phyloP scores from a whole-genome alignment of 2,797 vertebrate genomes.

The Paramormyrops hopkinsi region DNA sequence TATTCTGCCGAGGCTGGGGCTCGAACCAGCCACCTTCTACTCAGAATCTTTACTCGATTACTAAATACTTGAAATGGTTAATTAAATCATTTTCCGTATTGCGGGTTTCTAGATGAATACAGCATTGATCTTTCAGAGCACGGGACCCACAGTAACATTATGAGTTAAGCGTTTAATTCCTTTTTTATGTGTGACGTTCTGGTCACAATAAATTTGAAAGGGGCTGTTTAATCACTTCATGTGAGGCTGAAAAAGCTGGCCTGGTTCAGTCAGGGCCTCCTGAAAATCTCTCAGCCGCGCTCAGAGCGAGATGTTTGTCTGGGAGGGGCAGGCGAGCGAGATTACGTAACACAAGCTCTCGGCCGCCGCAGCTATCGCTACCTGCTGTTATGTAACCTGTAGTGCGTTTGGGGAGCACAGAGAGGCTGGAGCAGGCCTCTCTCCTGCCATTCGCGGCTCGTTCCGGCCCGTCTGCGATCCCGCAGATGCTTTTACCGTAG shows the following conservation, averaged over 20 bases:
- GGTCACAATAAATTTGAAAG: not conserved
- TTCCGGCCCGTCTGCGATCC: not conserved
- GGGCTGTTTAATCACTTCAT: slow-evolving; percentile 2
- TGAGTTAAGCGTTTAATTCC: not conserved
- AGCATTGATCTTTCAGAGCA: not conserved
- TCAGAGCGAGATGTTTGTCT: not conserved
- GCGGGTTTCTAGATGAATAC: not conserved
- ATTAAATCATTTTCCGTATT: not conserved
- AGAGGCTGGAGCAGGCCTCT: slow-evolving; percentile 21
- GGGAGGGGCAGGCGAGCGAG: not conserved
- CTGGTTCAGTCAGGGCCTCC: not conserved
- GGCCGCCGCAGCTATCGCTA: not conserved
- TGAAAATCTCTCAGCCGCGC: not conserved
- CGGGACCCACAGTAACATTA: not conserved
- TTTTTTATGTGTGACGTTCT: not conserved
- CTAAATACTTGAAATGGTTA: not conserved
- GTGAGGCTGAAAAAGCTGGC: not conserved
- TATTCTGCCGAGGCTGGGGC: not conserved
- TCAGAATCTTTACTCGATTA: not conserved
- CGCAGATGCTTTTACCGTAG: not conserved
- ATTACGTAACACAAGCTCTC: slow-evolving; percentile 20
- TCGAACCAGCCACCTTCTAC: not conserved
- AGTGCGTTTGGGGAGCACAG: slow-evolving; percentile 25
- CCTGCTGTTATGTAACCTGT: slow-evolving; percentile 38
- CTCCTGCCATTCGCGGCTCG: not conserved